Evolutionary conservation across 30 jellyfish, hydroid and myxozoan genomes (phyloP), one percentile per base, ranked within the genome.

Genomic region (Aurelia aurita): DNA sequence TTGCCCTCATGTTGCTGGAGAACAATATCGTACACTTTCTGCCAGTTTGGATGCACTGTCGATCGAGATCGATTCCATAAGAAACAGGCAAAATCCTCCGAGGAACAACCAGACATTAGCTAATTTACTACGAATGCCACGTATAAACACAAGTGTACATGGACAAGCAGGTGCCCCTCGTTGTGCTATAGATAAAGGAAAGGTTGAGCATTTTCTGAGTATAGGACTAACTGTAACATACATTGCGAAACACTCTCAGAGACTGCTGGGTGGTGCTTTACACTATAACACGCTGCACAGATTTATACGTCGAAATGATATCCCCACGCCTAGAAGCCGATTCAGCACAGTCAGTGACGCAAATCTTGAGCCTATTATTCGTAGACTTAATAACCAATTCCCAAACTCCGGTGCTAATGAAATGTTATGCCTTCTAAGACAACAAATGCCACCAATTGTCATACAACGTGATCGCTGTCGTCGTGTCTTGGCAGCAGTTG

Each of bases 381-480:
- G 58, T 3, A 26, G 27, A 67, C 46, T 76, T 32, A 76, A 76
- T 20, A 54, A 45, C 27, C 88, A 53, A n/a, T 76, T 9, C 31
- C 88, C 88, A 28, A 76, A 76, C 61, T 76, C 88, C 4, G 88
- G 88, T 16, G 68, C 76, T 2, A 23, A 28, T 49, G 88, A 76
- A 35, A 53, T 72, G 70, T 43, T 46, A 22, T 13, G 73, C 26
- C 6, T 67, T 25, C 12, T 67, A 67, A 27, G 58, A 5, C 27
- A 51, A 10, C 78, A n/a, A 28, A 57, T 58, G 29, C 62, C 62
- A 16, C 27, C 73, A 34, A 61, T 59, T 39, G 62, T 34, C 2
- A 20, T 78, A 16, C 89, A 59, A 59, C 70, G 82, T 25, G 82
- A 78, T 19, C 67, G 82, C 11, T 59, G 72, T 26, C 39, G 89